A percentile compares a stretch with the other conserved stretches of the same genome.
phyloP scores from a whole-genome alignment of 2,888 invertebrate genomes.

The Tanypteryx hageni region DNA sequence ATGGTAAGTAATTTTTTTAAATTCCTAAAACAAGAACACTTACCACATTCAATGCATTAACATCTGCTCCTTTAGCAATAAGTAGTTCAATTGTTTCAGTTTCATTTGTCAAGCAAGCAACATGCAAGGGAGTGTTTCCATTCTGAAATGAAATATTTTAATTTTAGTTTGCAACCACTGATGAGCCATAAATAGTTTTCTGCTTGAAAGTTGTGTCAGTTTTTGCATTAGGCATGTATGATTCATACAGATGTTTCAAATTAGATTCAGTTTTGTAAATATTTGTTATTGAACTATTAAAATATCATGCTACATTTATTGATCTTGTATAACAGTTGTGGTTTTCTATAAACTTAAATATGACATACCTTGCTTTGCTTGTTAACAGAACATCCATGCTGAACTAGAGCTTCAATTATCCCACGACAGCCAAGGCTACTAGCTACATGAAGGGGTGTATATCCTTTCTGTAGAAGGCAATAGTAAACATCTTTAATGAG shows the following conservation, averaged over 20 bases:
- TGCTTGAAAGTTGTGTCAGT: background rate
- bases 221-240: background rate
- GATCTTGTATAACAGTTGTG: background rate
- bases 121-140: constrained; percentile 90
- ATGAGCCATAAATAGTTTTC: background rate
- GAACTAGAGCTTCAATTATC: constrained; percentile 82
- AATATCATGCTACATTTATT: background rate
- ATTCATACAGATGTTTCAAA: background rate
- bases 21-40: constrained; percentile 70
- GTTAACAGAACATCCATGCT: constrained; percentile 81
- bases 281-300: background rate
- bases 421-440: constrained; percentile 83
- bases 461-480: constrained; percentile 79
- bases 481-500: background rate
- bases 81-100: constrained; percentile 83
- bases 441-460: constrained; percentile 83
- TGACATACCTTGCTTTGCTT: constrained; percentile 82
- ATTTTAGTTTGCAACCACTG: background rate
- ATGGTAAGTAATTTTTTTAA: background rate
- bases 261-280: background rate
- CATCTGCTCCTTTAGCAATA: constrained; percentile 83
- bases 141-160: constrained; percentile 74
- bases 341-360: background rate
- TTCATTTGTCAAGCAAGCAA: constrained; percentile 89
- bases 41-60: constrained; percentile 86